Evolutionary conservation across 1,140 invertebrate genomes (phyloP), one percentile per base, ranked within the genome.

Genomic region (Orussus abietinus): DNA sequence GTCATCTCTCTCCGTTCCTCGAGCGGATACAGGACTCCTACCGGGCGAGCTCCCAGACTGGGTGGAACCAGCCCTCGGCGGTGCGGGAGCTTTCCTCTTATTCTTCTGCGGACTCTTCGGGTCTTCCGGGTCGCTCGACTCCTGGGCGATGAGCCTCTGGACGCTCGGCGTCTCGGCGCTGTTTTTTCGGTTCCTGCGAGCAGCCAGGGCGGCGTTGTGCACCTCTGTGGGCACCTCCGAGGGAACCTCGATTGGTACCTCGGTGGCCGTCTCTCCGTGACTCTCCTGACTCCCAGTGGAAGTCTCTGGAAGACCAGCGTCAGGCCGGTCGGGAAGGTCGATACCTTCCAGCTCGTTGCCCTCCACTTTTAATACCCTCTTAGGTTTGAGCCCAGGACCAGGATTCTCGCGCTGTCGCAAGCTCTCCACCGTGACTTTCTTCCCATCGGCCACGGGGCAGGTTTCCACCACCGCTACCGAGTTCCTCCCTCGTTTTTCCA

Each of bases 41-140:
- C n/a, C n/a, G n/a, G n/a, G n/a, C n/a, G n/a, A n/a, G n/a, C n/a
- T n/a, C n/a, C n/a, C 66, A 66, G 47, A 66, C 69, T 53, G 62
- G 64, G 18, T 66, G 20, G 6, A 18, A 14, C 17, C 62, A 5
- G 47, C 47, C 19, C 70, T 72, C 6, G 84, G 83, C 1, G 83
- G 83, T 0, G 77, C 79, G 1, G 85, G 85, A 7, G 85, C 84
- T 71, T 85, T 86, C 1, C 84, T 78, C 57, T 87, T 86, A 13
- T 77, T 78, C 52, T 80, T 84, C 41, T 83, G 82, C 3, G 69
- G 66, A 54, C 67, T 63, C 45, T 59, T 63, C 0, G 22, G 25
- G 12, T 68, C 62, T 49, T 77, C 76, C 13, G 50, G 14, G 41
- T 45, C 28, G 47, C 39, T 21, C 38, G 38, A 14, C 4, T 50